Evolutionary conservation across 2,113 vertebrate genomes (phyloP).

Genomic region (Phaethornis superciliosus): DNA sequence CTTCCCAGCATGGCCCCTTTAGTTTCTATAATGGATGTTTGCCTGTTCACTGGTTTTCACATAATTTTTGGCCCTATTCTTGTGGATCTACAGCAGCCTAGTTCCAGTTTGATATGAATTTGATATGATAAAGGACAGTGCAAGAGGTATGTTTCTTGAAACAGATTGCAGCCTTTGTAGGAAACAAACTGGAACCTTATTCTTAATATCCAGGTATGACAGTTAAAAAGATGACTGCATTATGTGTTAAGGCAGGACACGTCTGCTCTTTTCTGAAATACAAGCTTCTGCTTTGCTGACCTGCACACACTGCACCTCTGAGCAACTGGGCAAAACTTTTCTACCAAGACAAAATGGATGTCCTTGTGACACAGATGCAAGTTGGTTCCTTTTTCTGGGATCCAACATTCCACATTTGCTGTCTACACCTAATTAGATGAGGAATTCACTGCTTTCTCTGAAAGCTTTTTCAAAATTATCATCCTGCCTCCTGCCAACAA

Average conservation of each 20-base stretch:
- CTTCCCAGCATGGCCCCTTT: not conserved
- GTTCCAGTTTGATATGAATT: not conserved
- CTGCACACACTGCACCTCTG: not conserved
- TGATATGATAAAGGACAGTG: not conserved
- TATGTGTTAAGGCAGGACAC: not conserved
- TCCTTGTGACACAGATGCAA: not conserved
- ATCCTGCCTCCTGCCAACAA: not conserved
- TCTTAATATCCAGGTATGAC: not conserved
- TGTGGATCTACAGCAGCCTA: not conserved
- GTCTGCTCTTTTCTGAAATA: not conserved
- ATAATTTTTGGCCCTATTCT: not conserved
- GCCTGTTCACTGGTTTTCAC: not conserved
- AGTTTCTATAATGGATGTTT: not conserved
- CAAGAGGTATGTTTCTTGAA: not conserved
- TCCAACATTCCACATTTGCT: not conserved
- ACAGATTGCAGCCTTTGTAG: not conserved
- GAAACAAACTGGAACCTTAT: not conserved
- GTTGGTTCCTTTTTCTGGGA: not conserved
- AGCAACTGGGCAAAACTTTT: not conserved
- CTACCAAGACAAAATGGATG: not conserved
- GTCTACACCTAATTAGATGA: not conserved
- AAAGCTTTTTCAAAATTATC: conserved; percentile 7
- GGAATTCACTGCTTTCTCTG: not conserved
- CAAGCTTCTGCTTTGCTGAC: not conserved
- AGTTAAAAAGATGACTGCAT: not conserved